A percentile compares a stretch with the other conserved stretches of the same genome.
phyloP scores from a whole-genome alignment of 2,888 invertebrate genomes.

The Adineta ricciae region DNA sequence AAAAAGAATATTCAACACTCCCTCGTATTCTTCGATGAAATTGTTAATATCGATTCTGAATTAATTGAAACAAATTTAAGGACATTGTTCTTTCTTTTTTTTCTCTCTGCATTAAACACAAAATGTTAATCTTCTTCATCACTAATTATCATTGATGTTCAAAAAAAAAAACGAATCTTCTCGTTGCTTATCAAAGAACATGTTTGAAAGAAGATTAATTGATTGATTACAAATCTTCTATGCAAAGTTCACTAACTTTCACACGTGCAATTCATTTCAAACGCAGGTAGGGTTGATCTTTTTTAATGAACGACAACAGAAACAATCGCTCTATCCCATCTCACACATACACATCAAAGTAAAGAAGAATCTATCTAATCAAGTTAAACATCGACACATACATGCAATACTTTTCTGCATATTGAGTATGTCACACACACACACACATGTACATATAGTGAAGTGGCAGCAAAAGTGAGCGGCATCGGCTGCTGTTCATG shows the following conservation, averaged over 20 bases:
- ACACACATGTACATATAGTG: not conserved
- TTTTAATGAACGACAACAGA: not conserved
- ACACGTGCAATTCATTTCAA: not conserved
- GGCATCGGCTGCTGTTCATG: not conserved
- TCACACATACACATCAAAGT: not conserved
- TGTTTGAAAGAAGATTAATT: not conserved
- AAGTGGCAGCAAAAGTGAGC: constrained; percentile 2
- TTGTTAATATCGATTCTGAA: too few species aligned
- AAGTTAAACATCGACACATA: constrained; percentile 15
- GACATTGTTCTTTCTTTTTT: not conserved
- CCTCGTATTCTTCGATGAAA: too few species aligned
- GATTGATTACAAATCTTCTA: constrained; percentile 4
- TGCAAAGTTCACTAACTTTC: not conserved
- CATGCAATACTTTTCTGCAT: not conserved
- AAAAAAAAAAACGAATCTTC: not conserved
- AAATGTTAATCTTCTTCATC: not conserved
- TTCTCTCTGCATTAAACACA: not conserved
- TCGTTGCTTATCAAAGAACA: not conserved
- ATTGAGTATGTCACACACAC: constrained; percentile 2
- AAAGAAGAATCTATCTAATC: not conserved
- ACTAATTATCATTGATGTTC: not conserved
- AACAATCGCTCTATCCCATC: not conserved
- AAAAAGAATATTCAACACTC: too few species aligned
- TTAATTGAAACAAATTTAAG: not conserved
- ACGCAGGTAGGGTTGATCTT: not conserved